Conservation (phyloP, 2,888 invertebrate species). For the Noctuana brunneofusca region DNA sequence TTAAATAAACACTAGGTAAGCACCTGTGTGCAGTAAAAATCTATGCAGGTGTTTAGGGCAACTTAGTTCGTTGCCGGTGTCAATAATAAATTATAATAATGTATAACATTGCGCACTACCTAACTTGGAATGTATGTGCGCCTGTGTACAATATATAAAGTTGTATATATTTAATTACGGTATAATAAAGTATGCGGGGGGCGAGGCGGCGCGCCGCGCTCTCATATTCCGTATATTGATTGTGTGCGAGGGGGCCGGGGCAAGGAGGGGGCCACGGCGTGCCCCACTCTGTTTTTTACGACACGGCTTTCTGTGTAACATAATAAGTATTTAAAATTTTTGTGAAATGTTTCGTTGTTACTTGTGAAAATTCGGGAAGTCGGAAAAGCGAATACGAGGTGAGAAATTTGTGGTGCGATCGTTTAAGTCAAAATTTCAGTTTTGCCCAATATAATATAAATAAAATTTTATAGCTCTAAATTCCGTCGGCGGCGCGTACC, state of each 20-base stretch:
- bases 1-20: too few relatives aligned
- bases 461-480: conserved; percentile 77
- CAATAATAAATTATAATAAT: conserved; percentile 38
- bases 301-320: conserved; percentile 84
- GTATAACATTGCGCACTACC: conserved; percentile 36
- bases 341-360: conserved; percentile 82
- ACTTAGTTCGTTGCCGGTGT: conserved; percentile 35
- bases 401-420: conserved; percentile 65
- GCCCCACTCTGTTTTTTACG: conserved; percentile 84
- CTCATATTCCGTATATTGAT: conserved; percentile 84
- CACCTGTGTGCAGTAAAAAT: conserved; percentile 42
- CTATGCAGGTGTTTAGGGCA: conserved; percentile 42
- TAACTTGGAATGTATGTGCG: conserved; percentile 59
- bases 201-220: conserved; percentile 82
- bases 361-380: conserved; percentile 79
- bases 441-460: conserved; percentile 69
- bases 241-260: conserved; percentile 82
- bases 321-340: conserved; percentile 82
- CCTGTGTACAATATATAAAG: conserved; percentile 74
- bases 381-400: conserved; percentile 75
- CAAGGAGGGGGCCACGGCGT: conserved; percentile 82
- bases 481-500: conserved; percentile 81
- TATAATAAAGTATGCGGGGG: conserved; percentile 83
- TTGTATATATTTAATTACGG: conserved; percentile 81
- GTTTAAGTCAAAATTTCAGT: conserved; percentile 63